Percentiles rank a stretch among this genome's conserved stretches.
phyloP scores from a whole-genome alignment of 2,888 invertebrate species.

The Cephus spinipes region DNA sequence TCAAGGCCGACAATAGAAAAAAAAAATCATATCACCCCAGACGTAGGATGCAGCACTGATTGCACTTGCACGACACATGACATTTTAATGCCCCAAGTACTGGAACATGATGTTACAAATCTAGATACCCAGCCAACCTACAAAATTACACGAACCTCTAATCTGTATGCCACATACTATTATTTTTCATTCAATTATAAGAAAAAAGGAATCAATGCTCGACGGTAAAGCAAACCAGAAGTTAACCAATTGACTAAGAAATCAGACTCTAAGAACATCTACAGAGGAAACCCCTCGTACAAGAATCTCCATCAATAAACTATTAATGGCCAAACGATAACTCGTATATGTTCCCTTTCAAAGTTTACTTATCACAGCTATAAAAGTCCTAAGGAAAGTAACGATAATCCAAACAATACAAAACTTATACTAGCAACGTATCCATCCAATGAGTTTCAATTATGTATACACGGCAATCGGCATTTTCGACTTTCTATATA shows the following conservation, averaged over 20 bases:
- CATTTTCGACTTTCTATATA: not conserved
- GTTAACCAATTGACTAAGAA: not conserved
- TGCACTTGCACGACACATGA: not conserved
- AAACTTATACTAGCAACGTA: not conserved
- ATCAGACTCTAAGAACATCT: not conserved
- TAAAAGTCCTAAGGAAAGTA: not conserved
- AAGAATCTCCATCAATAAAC: not conserved
- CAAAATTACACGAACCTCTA: not conserved
- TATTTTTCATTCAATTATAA: not conserved
- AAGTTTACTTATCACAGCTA: no score
- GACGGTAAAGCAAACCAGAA: no score
- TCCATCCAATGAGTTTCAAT: not conserved
- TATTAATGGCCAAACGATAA: not conserved
- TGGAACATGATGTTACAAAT: not conserved
- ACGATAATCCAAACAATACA: not conserved
- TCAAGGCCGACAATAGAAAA: not conserved
- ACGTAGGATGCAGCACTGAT: not conserved
- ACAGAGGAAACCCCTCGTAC: not conserved
- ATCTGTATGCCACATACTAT: not conserved
- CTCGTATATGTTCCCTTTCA: not conserved
- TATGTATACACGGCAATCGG: not conserved
- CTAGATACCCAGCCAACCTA: not conserved
- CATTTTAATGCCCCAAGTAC: not conserved
- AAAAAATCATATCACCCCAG: not conserved
- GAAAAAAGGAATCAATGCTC: not conserved